Evolutionary conservation across 2,113 vertebrate species (phyloP).

Genomic region (Onychostoma macrolepis): DNA sequence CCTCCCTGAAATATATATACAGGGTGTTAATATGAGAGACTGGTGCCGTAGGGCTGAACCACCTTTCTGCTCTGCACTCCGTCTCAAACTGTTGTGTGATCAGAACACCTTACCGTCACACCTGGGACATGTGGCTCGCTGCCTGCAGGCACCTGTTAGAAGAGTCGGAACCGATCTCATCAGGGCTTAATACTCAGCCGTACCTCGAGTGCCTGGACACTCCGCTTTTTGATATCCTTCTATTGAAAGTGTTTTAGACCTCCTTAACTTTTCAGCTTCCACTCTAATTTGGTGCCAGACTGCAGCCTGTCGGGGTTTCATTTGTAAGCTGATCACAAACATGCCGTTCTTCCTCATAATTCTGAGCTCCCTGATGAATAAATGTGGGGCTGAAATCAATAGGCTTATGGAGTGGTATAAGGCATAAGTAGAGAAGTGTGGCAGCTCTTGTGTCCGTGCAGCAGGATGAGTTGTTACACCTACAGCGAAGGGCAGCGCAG

Average conservation of each 20-base stretch:
- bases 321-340: slow-evolving; percentile 17
- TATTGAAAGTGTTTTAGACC: neutral
- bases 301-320: neutral
- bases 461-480: neutral
- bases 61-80: neutral
- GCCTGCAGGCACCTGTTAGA: slow-evolving; percentile 9
- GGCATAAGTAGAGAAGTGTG: neutral
- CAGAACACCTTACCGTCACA: slow-evolving; percentile 1
- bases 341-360: neutral
- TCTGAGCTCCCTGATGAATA: neutral
- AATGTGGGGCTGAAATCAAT: slow-evolving; percentile 16
- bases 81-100: neutral
- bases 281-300: neutral
- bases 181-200: neutral
- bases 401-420: neutral
- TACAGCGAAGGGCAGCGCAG: neutral
- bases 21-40: neutral
- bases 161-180: slow-evolving; percentile 15
- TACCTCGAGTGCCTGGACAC: neutral
- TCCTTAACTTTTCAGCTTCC: neutral
- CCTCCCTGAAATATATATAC: neutral
- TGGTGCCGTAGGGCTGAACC: neutral
- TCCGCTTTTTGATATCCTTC: neutral
- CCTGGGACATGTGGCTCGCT: neutral
- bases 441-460: neutral